Evolutionary conservation across 2,888 invertebrate species (phyloP).

Genomic region (Hoplodrina blanda): DNA sequence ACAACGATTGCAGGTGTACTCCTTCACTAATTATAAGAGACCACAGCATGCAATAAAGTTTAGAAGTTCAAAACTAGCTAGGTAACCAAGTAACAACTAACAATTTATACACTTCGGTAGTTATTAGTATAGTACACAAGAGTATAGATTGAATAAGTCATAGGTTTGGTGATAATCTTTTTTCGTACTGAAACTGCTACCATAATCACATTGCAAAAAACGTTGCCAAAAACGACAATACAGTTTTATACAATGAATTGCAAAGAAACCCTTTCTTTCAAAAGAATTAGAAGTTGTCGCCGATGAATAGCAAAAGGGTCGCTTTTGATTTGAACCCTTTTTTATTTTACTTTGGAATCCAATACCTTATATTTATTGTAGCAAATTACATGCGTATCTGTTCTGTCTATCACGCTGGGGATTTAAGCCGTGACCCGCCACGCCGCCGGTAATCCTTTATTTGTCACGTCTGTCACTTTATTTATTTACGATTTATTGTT

Average conservation of each 20-base stretch:
- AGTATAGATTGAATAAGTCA: background rate
- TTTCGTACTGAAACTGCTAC: background rate
- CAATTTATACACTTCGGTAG: no score
- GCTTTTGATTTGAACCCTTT: slow-evolving; percentile 39
- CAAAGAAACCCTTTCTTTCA: slow-evolving; percentile 13
- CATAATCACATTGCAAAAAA: background rate
- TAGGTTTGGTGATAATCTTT: background rate
- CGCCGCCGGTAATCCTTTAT: slow-evolving; percentile 35
- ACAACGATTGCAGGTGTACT: no score
- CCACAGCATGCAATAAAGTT: no score
- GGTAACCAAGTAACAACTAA: no score
- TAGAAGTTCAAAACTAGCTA: no score
- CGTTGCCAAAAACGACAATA: background rate
- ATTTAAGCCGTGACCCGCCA: slow-evolving; percentile 24
- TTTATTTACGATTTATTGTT: slow-evolving; percentile 43
- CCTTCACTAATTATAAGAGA: no score
- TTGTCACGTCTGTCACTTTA: slow-evolving; percentile 36
- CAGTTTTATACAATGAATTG: slow-evolving; percentile 1
- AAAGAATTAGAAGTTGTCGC: slow-evolving; percentile 23
- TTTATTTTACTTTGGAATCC: slow-evolving; percentile 19
- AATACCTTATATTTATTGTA: slow-evolving; percentile 31
- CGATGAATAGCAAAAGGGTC: slow-evolving; percentile 32
- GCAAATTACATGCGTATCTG: slow-evolving; percentile 36
- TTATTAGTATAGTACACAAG: no score
- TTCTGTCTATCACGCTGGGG: slow-evolving; percentile 37